Conservation (phyloP, 2,888 invertebrate species). For the Octonoba sinensis region DNA sequence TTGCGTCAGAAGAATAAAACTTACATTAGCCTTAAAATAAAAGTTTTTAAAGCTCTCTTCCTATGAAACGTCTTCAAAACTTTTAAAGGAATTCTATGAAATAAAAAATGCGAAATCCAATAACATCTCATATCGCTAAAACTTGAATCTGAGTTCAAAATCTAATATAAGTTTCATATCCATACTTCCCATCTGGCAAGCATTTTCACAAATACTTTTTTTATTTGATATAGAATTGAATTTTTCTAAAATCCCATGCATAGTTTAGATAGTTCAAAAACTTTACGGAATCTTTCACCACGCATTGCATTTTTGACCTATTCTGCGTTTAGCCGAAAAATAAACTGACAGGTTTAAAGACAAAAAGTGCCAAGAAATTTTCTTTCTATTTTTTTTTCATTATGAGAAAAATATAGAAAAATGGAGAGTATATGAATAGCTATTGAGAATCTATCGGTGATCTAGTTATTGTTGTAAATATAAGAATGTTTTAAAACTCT, state of each 20-base stretch:
- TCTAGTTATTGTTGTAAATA: no score
- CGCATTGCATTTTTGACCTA: neutral
- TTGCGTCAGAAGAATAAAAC: neutral
- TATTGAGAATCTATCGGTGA: no score
- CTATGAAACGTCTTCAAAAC: neutral
- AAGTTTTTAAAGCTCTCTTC: neutral
- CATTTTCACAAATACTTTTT: neutral
- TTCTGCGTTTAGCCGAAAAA: neutral
- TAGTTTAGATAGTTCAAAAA: neutral
- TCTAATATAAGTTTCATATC: constrained; percentile 15
- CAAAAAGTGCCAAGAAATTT: no score
- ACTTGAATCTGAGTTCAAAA: constrained; percentile 11
- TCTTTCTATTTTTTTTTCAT: no score
- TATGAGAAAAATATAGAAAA: no score
- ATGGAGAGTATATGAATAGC: no score
- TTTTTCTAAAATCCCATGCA: neutral
- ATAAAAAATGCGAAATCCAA: neutral
- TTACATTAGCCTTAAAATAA: neutral
- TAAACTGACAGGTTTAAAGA: no score
- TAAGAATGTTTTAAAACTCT: no score
- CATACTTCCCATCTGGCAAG: constrained; percentile 1
- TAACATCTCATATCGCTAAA: constrained; percentile 14
- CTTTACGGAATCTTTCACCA: neutral
- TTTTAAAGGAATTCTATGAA: constrained; percentile 2
- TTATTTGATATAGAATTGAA: no score